These are phyloP conservation scores for Crotalus tigris DNA, from an alignment of 2,113 vertebrate species.

Conservation along the genomic window DNA sequence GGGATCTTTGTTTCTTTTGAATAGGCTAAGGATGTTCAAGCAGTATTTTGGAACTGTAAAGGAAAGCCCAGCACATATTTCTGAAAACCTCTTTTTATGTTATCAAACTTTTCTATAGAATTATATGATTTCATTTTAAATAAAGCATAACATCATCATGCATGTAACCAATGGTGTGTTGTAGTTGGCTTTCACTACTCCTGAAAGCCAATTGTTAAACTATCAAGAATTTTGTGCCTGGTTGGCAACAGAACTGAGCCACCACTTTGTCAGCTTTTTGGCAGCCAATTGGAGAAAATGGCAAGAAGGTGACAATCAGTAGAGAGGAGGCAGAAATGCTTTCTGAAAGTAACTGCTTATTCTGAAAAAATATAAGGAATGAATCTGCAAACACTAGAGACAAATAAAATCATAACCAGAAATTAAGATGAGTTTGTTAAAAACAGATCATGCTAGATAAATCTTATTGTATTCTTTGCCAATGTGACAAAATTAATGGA, in stretches of 20 bases:
- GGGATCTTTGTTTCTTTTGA: slow-evolving; percentile 29
- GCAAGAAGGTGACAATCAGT: neutral
- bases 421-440: no score
- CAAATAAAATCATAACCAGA: no score
- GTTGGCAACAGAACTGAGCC: neutral
- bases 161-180: neutral
- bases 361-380: no score
- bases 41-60: slow-evolving; percentile 57
- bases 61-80: slow-evolving; percentile 35
- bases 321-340: neutral
- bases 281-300: neutral
- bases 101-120: slow-evolving; percentile 15
- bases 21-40: slow-evolving; percentile 44
- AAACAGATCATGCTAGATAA: no score
- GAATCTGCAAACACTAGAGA: no score
- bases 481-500: neutral
- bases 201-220: neutral
- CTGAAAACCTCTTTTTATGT: slow-evolving; percentile 28
- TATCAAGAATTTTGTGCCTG: neutral
- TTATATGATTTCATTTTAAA: slow-evolving; percentile 35
- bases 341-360: no score
- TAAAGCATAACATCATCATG: slow-evolving; percentile 10
- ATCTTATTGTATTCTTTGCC: no score
- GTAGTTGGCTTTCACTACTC: neutral
- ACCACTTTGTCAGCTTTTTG: neutral